A percentile compares a stretch with the other conserved stretches of the same genome.
phyloP scores from a whole-genome alignment of 2,797 vertebrate species.

The Bradypus variegatus region DNA sequence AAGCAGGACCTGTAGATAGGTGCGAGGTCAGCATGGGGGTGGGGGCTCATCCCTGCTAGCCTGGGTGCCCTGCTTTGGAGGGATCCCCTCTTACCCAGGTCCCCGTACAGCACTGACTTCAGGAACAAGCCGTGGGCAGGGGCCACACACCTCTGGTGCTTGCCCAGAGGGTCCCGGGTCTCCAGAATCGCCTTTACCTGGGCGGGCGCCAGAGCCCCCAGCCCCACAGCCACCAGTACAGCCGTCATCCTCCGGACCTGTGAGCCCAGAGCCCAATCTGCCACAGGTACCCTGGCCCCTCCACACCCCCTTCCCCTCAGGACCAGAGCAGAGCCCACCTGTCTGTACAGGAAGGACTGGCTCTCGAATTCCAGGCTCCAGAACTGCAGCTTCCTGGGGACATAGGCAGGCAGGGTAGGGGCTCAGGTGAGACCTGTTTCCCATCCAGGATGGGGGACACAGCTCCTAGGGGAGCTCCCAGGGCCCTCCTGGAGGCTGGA shows the following conservation, averaged over 20 bases:
- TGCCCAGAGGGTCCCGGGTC: slow-evolving; percentile 74
- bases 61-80: background rate
- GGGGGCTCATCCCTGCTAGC: background rate
- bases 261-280: background rate
- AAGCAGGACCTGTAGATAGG: slow-evolving; percentile 59
- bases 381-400: slow-evolving; percentile 77
- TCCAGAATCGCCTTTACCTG: slow-evolving; percentile 79
- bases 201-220: slow-evolving; percentile 70
- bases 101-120: slow-evolving; percentile 80
- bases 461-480: too few species aligned
- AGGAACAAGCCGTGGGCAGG: slow-evolving; percentile 86
- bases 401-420: background rate
- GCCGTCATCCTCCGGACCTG: slow-evolving; percentile 91
- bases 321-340: slow-evolving; percentile 73
- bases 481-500: too few species aligned
- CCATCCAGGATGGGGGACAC: too few species aligned
- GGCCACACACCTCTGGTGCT: slow-evolving; percentile 73
- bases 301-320: fast-evolving
- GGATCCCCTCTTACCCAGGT: background rate
- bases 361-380: slow-evolving; percentile 86
- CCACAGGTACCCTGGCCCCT: background rate
- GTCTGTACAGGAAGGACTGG: slow-evolving; percentile 87
- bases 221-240: slow-evolving; percentile 85
- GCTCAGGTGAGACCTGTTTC: too few species aligned
- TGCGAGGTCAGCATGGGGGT: slow-evolving; percentile 71